Conservation (phyloP, 2,888 invertebrate species). For the Hydropsyche betteni region DNA sequence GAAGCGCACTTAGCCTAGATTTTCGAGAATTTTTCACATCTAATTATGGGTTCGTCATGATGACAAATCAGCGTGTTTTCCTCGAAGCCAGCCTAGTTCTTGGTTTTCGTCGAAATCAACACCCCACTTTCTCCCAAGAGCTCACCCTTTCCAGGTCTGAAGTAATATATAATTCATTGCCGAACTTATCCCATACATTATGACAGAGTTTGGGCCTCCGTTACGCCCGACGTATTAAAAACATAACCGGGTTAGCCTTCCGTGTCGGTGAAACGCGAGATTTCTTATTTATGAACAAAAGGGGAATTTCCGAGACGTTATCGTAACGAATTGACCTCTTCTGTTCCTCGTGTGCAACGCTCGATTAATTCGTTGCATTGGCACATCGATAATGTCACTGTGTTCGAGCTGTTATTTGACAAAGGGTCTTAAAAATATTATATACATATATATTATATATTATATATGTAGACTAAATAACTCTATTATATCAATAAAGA, state of each 20-base stretch:
- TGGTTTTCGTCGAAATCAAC: not conserved
- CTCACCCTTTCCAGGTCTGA: not conserved
- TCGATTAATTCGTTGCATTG: too few relatives aligned
- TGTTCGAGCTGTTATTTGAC: too few relatives aligned
- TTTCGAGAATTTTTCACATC: conserved; percentile 26
- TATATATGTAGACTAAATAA: too few relatives aligned
- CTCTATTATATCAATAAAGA: too few relatives aligned
- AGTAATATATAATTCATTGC: conserved; percentile 23
- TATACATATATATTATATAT: too few relatives aligned
- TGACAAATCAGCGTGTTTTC: conserved; percentile 28
- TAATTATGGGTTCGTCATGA: conserved; percentile 27
- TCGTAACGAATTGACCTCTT: too few relatives aligned
- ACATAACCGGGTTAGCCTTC: conserved; percentile 10
- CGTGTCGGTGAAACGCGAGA: not conserved
- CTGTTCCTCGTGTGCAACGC: too few relatives aligned
- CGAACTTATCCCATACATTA: conserved; percentile 22
- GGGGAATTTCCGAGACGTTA: not conserved
- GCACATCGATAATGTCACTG: too few relatives aligned
- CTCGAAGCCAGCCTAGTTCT: not conserved
- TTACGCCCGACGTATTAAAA: conserved; percentile 25
- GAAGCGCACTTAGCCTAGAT: not conserved
- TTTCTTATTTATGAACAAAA: not conserved
- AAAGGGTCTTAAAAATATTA: too few relatives aligned
- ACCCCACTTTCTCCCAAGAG: not conserved
- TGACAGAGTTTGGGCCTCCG: conserved; percentile 1